Base-by-base conservation (phyloP, 1,140 invertebrate genomes). In the Lerema accius region DNA sequence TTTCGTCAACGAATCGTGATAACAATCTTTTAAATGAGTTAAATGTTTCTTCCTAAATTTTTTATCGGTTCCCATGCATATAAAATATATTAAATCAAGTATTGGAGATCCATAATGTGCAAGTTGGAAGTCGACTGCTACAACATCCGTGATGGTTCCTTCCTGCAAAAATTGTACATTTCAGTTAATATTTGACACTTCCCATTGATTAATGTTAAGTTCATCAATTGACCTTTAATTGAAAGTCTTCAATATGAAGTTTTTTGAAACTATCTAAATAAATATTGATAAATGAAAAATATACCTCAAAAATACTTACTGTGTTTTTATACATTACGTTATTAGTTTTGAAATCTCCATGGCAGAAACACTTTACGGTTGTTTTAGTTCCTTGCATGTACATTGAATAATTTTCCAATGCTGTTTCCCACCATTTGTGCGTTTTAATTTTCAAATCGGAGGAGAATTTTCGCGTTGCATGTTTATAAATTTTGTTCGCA, bases 21-120 rank as follows among this genome's bases (percentile, higher is more conserved):
- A 88, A 3, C 73, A 3, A 19, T 76, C 63, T 46, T 76, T 83
- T 10, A 88, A 58, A 15, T 67, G 3, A 4, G 61, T 26, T 16
- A 81, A 55, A 48, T 86, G 67, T 1, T 74, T 60, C 40, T 68
- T 69, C 53, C 83, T 67, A 46, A 86, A 82, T 42, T 71, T 32
- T 32, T 66, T 48, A 15, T 88, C 78, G 3, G 82, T 81, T 4
- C 63, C 62, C 0, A 71, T 64, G 32, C 80, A 84, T 14, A 80
- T 70, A 23, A 85, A 84, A 59, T 75, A 86, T 13, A 84, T 61
- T 0, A 88, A 73, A 23, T 88, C 85, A 0, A 74, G 59, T 1
- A 86, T 40, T n/a, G 84, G 82, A 43, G 67, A 80, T 3, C 85
- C 85, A 37, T 82, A 85, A 62, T 77, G 69, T 26, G 77, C 59